These are phyloP conservation scores for Hetaerina americana DNA, from an alignment of 1,140 invertebrate genomes.

Conservation along the genomic window DNA sequence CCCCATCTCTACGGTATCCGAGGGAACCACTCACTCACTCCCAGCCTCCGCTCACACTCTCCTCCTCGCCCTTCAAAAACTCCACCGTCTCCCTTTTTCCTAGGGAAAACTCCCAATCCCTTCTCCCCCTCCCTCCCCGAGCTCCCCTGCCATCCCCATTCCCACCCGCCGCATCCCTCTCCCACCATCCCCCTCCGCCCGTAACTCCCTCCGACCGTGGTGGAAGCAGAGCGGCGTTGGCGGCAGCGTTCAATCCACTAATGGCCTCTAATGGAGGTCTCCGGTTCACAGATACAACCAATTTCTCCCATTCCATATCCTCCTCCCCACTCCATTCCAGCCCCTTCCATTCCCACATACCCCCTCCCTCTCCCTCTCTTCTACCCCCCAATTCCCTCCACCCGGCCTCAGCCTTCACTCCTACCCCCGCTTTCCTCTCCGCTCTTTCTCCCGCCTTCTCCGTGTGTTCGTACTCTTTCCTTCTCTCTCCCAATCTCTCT, in stretches of 20 bases:
- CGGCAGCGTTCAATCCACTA: slow-evolving; percentile 22
- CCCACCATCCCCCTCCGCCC: neutral
- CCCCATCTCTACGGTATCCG: neutral
- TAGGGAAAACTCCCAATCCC: neutral
- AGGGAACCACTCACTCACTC: neutral
- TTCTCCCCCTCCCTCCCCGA: neutral
- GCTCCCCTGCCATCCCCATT: neutral
- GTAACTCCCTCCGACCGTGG: neutral
- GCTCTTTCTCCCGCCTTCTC: neutral
- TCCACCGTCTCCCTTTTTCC: neutral
- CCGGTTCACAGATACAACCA: slow-evolving; percentile 23
- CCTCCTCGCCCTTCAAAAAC: neutral
- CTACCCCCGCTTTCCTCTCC: neutral
- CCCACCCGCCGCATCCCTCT: neutral
- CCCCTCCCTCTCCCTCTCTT: neutral
- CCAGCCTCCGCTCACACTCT: neutral
- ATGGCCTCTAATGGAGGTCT: slow-evolving; percentile 24
- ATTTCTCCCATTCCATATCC: slow-evolving; percentile 12
- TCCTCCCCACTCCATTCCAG: neutral
- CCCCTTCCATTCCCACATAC: neutral
- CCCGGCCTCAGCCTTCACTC: neutral
- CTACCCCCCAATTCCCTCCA: neutral
- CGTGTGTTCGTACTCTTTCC: neutral
- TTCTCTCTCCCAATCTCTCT: neutral
- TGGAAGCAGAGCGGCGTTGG: neutral